Evolutionary conservation across 2,888 invertebrate genomes (phyloP).

Genomic region (Resseliella maxima): DNA sequence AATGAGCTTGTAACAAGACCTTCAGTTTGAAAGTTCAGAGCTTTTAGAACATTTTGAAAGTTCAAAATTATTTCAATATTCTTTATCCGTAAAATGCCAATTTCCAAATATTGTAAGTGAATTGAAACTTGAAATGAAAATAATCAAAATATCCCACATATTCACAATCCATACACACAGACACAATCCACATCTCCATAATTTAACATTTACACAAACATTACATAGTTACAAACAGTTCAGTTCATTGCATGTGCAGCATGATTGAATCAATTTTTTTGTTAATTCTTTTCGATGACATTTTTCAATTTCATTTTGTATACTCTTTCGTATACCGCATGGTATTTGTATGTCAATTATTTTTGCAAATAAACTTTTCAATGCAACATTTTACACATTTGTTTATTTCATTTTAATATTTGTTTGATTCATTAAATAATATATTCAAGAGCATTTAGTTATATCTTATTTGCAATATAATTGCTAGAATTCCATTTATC

Average conservation of each 20-base stretch:
- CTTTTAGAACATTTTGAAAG: too few relatives aligned
- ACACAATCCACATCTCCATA: not conserved
- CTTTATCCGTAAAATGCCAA: too few relatives aligned
- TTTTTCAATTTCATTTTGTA: constrained; percentile 1
- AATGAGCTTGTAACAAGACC: too few relatives aligned
- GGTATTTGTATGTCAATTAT: not conserved
- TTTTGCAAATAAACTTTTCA: not conserved
- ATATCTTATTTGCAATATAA: too few relatives aligned
- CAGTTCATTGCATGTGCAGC: not conserved
- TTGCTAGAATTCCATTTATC: too few relatives aligned
- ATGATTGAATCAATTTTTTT: not conserved
- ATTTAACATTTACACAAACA: not conserved
- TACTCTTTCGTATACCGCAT: not conserved
- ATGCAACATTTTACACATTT: not conserved
- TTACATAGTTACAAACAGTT: not conserved
- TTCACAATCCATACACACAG: not conserved
- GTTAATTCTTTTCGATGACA: not conserved
- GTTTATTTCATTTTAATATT: not conserved
- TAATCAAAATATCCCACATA: not conserved
- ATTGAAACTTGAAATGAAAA: too few relatives aligned
- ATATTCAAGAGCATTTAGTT: too few relatives aligned
- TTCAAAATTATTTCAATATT: too few relatives aligned
- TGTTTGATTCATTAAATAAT: too few relatives aligned
- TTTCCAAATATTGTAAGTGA: too few relatives aligned
- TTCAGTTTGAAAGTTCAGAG: too few relatives aligned